Base-by-base conservation (phyloP, 1,140 invertebrate genomes). In the Cydia strobilella region DNA sequence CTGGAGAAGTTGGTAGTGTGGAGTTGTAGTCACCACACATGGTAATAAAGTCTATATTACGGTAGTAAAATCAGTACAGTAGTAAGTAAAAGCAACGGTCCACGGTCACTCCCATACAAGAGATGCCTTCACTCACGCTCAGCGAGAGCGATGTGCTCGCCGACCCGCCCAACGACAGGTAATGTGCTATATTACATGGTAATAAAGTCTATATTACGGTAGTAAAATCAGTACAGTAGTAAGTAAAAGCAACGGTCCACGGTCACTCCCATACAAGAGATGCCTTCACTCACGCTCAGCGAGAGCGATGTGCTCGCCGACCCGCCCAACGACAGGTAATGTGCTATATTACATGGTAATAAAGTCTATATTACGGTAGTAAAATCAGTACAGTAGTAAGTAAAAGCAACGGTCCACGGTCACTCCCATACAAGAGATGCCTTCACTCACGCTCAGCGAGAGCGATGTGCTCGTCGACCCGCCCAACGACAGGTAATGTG, bases 61-160 rank as follows among this genome's bases (percentile, higher is more conserved):
- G n/a, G n/a, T n/a, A n/a, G n/a, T n/a, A n/a, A n/a, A n/a, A n/a
- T n/a, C n/a, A n/a, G n/a, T n/a, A n/a, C n/a, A n/a, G n/a, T n/a
- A n/a, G n/a, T n/a, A n/a, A n/a, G n/a, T n/a, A n/a, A n/a, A n/a
- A n/a, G n/a, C n/a, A n/a, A 9, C 82, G 85, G 0, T 89, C 89
- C 79, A 91, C 90, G 87, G 93, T 93, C 31, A 91, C 91, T 0
- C 92, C 91, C 54, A 93, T 93, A 48, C 91, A 93, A 80, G 93
- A 93, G 84, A 93, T 91, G 15, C 91, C 94, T 0, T 92, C 90
- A 7, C 86, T 92, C 25, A 92, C 90, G 10, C 90, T 94, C 42
- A 93, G 94, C 75, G 93, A 94, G 77, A 94, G 91, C 75, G 94
- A 95, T 76, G 90, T 90, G 75, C 92, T 93, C 7, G 42, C 18